Conservation (phyloP, 2,888 invertebrate genomes). For the Norana najaformis region DNA sequence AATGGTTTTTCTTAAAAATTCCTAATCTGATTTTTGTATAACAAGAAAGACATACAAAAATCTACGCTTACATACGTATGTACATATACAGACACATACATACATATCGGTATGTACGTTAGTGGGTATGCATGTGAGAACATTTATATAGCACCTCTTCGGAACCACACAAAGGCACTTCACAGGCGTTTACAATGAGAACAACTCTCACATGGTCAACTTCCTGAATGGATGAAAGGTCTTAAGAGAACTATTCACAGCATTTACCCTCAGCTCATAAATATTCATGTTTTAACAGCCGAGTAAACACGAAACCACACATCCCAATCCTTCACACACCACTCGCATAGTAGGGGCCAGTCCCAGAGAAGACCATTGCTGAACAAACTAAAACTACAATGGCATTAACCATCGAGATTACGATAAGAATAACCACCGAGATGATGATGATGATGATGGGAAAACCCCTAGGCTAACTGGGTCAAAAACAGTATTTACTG, state of each 20-base stretch:
- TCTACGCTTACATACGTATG: no score
- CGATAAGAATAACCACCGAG: no score
- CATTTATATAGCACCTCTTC: background rate
- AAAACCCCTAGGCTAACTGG: no score
- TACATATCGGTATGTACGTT: background rate
- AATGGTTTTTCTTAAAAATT: no score
- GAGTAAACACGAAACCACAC: background rate
- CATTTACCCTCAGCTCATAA: background rate
- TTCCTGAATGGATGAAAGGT: background rate
- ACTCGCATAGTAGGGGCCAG: background rate
- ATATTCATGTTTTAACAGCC: background rate
- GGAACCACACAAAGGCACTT: background rate
- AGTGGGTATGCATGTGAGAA: background rate
- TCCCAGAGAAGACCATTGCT: background rate
- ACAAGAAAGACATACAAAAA: no score
- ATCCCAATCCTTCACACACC: background rate
- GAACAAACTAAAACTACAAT: background rate
- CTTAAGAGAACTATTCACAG: background rate
- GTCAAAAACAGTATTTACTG: background rate
- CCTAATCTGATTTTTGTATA: no score
- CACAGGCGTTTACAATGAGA: background rate
- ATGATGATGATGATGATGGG: background rate
- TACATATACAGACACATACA: background rate
- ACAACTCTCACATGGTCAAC: no score
- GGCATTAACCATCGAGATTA: background rate